phyloP scores from a whole-genome alignment of 2,113 vertebrate genomes.

The Gnathochromis pfefferi region DNA sequence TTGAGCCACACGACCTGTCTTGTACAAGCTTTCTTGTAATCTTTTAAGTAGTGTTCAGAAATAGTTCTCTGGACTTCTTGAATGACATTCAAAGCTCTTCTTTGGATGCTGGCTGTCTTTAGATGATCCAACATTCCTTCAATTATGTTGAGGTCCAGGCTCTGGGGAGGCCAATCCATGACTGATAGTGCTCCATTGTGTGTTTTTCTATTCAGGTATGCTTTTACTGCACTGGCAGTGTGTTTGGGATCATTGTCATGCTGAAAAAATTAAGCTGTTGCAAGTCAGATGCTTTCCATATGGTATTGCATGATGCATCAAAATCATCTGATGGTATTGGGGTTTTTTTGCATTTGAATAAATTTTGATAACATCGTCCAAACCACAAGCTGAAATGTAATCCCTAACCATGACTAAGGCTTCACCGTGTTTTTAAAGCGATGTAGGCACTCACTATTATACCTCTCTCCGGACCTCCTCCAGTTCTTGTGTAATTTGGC shows the following conservation, averaged over 20 bases:
- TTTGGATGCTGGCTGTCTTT: background rate
- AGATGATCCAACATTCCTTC: background rate
- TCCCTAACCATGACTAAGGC: background rate
- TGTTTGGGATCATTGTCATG: background rate
- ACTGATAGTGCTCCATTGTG: background rate
- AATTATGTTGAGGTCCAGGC: background rate
- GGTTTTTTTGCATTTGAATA: accelerated
- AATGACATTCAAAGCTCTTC: background rate
- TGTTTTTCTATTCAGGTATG: background rate
- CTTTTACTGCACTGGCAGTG: background rate
- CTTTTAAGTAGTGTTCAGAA: background rate
- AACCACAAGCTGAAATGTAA: background rate
- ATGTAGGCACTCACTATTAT: background rate
- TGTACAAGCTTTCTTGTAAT: background rate
- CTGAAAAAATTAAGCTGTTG: background rate
- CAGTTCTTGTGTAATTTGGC: background rate
- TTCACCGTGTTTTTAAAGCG: background rate
- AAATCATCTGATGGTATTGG: background rate
- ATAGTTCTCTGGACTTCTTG: background rate
- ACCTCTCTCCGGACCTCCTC: background rate
- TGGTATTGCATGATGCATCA: background rate
- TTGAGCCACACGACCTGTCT: background rate
- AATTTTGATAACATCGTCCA: background rate
- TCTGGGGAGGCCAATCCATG: background rate
- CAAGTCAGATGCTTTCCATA: background rate